A percentile compares a stretch with the other conserved stretches of the same genome.
These are phyloP conservation scores for Macrostomum lignano DNA, from an alignment of 1,140 invertebrate genomes.

Conservation along the genomic window DNA sequence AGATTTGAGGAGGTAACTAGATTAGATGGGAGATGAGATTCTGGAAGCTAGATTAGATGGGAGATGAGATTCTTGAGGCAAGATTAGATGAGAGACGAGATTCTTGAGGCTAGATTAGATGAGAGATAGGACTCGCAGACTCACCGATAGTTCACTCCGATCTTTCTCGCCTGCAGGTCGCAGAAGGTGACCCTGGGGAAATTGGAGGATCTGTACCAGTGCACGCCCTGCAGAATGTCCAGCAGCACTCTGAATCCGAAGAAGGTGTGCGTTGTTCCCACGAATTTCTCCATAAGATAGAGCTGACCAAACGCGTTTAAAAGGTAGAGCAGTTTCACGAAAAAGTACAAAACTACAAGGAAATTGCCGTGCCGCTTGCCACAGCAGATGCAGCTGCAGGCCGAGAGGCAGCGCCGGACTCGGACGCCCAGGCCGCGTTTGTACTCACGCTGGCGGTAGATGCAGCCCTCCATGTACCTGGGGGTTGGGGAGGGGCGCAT, in stretches of 20 bases:
- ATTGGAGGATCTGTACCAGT: slow-evolving; percentile 2
- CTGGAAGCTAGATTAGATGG: too few relatives aligned
- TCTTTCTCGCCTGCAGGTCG: slow-evolving; percentile 5
- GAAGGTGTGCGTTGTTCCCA: background rate
- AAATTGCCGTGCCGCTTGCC: slow-evolving; percentile 22
- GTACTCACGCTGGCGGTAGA: slow-evolving; percentile 9
- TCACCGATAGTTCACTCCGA: slow-evolving; percentile 5
- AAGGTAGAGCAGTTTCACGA: slow-evolving; percentile 19
- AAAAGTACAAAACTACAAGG: slow-evolving; percentile 25
- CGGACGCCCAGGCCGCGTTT: background rate
- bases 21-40: too few relatives aligned
- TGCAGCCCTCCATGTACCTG: slow-evolving; percentile 8
- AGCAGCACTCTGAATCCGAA: slow-evolving; percentile 3
- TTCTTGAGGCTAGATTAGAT: too few relatives aligned
- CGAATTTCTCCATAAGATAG: slow-evolving; percentile 2
- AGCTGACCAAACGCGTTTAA: slow-evolving; percentile 5
- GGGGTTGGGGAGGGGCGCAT: too few relatives aligned
- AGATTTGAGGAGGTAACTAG: too few relatives aligned
- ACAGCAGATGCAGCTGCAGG: slow-evolving; percentile 4
- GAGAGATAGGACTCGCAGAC: too few relatives aligned
- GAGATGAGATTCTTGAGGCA: too few relatives aligned
- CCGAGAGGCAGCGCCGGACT: background rate
- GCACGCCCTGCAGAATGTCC: background rate
- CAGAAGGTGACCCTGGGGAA: slow-evolving; percentile 7
- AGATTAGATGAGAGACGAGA: too few relatives aligned